Conservation (phyloP, 2,797 vertebrate genomes). For the Sebastes kiyomatsui region DNA sequence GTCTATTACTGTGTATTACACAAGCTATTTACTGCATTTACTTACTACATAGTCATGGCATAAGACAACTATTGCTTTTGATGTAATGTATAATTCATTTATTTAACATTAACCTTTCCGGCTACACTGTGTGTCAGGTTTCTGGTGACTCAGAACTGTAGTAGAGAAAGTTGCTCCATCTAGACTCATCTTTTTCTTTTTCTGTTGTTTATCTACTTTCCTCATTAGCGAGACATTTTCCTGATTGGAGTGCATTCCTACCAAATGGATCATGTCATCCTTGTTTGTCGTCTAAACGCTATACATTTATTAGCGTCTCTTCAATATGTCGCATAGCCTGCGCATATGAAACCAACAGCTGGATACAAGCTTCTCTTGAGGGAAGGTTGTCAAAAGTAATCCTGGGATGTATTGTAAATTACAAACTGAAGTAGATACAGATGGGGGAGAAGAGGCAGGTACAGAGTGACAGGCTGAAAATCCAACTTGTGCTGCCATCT, state of each 20-base stretch:
- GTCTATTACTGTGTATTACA: not conserved
- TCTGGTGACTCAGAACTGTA: not conserved
- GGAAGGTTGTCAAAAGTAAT: slow-evolving; percentile 19
- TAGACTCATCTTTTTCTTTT: not conserved
- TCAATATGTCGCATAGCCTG: slow-evolving; percentile 2
- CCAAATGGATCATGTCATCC: slow-evolving; percentile 1
- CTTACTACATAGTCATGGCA: not conserved
- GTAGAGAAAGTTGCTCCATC: not conserved
- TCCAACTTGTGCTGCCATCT: not conserved
- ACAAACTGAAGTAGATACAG: slow-evolving; percentile 15
- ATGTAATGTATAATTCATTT: not conserved
- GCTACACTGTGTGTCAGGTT: not conserved
- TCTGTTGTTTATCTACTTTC: not conserved
- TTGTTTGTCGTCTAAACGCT: not conserved
- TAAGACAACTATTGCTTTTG: not conserved
- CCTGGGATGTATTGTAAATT: not conserved
- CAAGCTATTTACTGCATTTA: not conserved
- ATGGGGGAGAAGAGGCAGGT: not conserved
- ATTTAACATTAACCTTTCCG: not conserved
- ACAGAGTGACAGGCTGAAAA: not conserved
- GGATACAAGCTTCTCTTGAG: slow-evolving; percentile 26
- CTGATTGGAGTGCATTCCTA: not conserved
- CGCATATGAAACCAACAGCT: slow-evolving; percentile 29
- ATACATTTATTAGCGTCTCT: not conserved
- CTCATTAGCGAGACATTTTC: not conserved